These are phyloP conservation scores for Phylloscopus trochiloides DNA, from an alignment of 2,113 vertebrate genomes.

Conservation along the genomic window DNA sequence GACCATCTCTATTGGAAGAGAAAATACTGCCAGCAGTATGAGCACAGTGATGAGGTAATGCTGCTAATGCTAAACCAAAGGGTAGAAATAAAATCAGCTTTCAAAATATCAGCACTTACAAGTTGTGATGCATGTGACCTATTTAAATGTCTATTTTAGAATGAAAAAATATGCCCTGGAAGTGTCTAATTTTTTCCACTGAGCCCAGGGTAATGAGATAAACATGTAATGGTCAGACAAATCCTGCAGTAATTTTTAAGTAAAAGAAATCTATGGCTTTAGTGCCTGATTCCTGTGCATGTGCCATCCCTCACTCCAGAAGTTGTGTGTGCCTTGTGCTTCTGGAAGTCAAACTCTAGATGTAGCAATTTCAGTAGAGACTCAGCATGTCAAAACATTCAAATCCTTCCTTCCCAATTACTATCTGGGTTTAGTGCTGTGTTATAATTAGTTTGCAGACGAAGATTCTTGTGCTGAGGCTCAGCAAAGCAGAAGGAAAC, in stretches of 20 bases:
- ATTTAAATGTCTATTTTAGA: slow-evolving; percentile 35
- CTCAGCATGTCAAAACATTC: background rate
- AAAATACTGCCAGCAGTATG: background rate
- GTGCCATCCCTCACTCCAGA: background rate
- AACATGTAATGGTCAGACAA: background rate
- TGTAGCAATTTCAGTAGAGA: background rate
- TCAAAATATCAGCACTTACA: background rate
- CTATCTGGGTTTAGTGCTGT: background rate
- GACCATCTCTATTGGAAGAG: background rate
- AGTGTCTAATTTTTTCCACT: background rate
- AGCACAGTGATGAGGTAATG: background rate
- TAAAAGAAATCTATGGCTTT: background rate
- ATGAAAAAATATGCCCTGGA: background rate
- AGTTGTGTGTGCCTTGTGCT: rapidly evolving
- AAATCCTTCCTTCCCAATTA: background rate
- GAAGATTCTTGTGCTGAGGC: background rate
- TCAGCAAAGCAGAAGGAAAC: background rate
- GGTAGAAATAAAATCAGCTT: background rate
- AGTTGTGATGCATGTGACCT: background rate
- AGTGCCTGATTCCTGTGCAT: background rate
- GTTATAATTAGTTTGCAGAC: background rate
- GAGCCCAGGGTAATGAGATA: background rate
- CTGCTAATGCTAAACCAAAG: background rate
- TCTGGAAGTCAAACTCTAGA: background rate
- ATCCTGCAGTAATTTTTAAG: background rate